Base-by-base conservation (phyloP, 2,797 vertebrate species). In the Novumbra hubbsi region DNA sequence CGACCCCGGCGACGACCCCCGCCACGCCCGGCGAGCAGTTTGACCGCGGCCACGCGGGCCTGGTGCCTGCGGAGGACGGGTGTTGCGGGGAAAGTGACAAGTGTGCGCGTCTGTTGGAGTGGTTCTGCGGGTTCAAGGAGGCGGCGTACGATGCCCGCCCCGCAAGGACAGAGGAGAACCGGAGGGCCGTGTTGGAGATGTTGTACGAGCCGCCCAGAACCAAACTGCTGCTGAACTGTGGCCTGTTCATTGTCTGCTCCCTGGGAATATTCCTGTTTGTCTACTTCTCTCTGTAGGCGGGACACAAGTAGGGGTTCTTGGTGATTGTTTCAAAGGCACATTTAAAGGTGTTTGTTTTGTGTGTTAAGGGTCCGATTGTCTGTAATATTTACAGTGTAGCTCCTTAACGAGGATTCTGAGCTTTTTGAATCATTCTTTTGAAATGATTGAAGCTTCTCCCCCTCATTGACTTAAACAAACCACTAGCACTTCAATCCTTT, bases 201-300 rank as follows among this genome's bases (percentile, higher is more conserved):
- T 90, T 99, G 86, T 94, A 99, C 45, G 98, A 99, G 88, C 90
- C 95, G 63, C 95, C 95, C 0, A 92, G 90, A 88, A 91, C 95
- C 73, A 98, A 94, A 90, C 57, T 96, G 64, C 69, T 97, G 78
- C 94, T 99, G 64, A 98, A 99, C 87, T 14, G 89, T 73, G 95
- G 94, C 83, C 93, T 99, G 77, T 2, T 96, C 17, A 83, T 90
- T 14, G 96, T 98, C 78, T 98, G 96, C 89, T 95, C 90, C 0
- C 80, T 98, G 90, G 98, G 96, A 72, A 90, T 99, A 88, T 96
- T 98, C 88, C 95, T 99, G 96, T 98, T 98, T 91, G 92, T 98
- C 85, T 98, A 96, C 94, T 99, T 99, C 83, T 98, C 97, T 79
- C 88, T 99, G 86, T 99, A 96, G 95, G 84, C 71, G 57, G 70